Evolutionary conservation across 2,113 vertebrate species (phyloP), one percentile per base, ranked within the genome.

Genomic region (Aphyosemion australe): DNA sequence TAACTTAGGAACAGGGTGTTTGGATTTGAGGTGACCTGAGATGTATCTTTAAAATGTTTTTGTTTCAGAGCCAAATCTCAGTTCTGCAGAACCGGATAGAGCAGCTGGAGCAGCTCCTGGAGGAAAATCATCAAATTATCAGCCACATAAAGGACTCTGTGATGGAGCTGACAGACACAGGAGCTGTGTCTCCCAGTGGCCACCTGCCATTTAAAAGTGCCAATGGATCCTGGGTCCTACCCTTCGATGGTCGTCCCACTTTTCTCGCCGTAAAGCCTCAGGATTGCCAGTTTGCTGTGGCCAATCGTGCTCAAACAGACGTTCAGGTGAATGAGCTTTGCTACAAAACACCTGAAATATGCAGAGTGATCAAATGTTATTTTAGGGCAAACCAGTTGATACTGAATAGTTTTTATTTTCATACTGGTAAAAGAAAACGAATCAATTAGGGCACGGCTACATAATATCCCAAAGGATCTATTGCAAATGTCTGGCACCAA

Each of bases 141-240:
- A 97, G 95, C 89, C 97, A 98, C 93, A 99, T 99, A 92, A 98
- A 98, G 88, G 96, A 99, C 91, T 99, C 97, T 0, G 97, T 99
- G 78, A 94, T 98, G 90, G 97, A 98, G 93, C 93, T 99, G 84
- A 98, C 96, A 0, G 97, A 97, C 78, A 94, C 96, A 0, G 94
- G 94, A 0, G 95, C 95, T 18, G 90, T 92, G 80, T 92, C 92
- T 59, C 92, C 92, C 72, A 92, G 91, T 5, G 86, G 88, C 65
- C 92, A 92, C 72, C 89, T 94, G 67, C 94, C 95, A 14, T 96
- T 94, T 89, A 92, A 92, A 77, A 88, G 82, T 3, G 87, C 90
- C 74, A 99, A 99, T 0, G 92, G 93, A 71, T 96, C 96, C 84
- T 98, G 96, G 96, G 87, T 94, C 26, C 86, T 99, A 65, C 95